These are phyloP conservation scores for Strigamia transsilvanica DNA, from an alignment of 2,888 invertebrate genomes.

Conservation along the genomic window DNA sequence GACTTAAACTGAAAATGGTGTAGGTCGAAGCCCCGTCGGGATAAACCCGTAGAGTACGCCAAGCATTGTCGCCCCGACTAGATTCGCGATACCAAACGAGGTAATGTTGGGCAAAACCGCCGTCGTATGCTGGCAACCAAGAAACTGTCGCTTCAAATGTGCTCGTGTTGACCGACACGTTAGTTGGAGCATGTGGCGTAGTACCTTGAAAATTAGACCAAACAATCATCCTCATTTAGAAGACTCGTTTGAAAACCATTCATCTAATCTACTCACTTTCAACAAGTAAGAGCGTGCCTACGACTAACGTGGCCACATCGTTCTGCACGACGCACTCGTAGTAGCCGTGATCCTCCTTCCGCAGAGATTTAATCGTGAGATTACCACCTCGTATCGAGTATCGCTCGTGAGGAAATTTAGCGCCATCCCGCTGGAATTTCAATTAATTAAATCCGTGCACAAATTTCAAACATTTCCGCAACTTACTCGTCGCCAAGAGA, in stretches of 20 bases:
- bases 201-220: slow-evolving; percentile 72
- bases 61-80: slow-evolving; percentile 77
- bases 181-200: slow-evolving; percentile 96
- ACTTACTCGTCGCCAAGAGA: slow-evolving; percentile 85
- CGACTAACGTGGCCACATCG: slow-evolving; percentile 94
- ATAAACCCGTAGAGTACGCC: slow-evolving; percentile 92
- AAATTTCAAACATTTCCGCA: slow-evolving; percentile 9
- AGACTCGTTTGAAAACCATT: too few species aligned
- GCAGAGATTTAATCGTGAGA: slow-evolving; percentile 86
- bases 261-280: slow-evolving; percentile 60
- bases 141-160: slow-evolving; percentile 89
- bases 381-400: slow-evolving; percentile 84
- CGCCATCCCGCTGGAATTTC: slow-evolving; percentile 75
- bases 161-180: slow-evolving; percentile 86
- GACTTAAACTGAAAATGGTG: slow-evolving; percentile 88
- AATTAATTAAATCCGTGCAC: slow-evolving; percentile 28
- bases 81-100: slow-evolving; percentile 93
- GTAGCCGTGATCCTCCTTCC: slow-evolving; percentile 89
- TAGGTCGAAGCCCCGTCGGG: slow-evolving; percentile 90
- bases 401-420: slow-evolving; percentile 80
- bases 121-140: slow-evolving; percentile 95
- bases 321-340: slow-evolving; percentile 96
- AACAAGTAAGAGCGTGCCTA: slow-evolving; percentile 69
- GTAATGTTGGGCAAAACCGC: slow-evolving; percentile 94
- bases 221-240: not conserved